Conservation (phyloP, 2,113 vertebrate species). For the Corvus cornix region DNA sequence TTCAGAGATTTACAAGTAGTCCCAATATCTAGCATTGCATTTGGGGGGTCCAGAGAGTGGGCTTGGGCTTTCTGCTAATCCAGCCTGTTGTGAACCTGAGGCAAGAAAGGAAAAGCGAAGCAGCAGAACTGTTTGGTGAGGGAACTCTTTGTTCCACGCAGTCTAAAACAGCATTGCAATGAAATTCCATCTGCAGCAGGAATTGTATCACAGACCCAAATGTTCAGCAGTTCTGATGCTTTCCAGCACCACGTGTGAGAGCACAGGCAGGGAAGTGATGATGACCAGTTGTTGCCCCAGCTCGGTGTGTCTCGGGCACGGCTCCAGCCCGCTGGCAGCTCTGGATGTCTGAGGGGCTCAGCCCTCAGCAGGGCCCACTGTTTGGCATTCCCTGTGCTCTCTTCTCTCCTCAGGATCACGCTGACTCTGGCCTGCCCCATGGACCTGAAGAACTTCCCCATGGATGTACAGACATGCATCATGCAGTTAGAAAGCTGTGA, state of each 20-base stretch:
- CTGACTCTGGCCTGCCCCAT: constrained; percentile 96
- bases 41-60: neutral
- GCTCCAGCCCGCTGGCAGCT: neutral
- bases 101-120: neutral
- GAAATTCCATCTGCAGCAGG: neutral
- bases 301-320: neutral
- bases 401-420: constrained; percentile 85
- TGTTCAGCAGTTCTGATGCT: neutral
- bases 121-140: neutral
- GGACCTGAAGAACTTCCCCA: constrained; percentile 99
- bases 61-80: neutral
- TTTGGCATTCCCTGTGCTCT: neutral
- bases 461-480: constrained; percentile 98
- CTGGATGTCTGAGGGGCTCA: neutral
- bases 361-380: neutral
- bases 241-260: neutral
- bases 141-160: neutral
- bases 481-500: constrained; percentile 99
- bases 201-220: neutral
- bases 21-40: neutral
- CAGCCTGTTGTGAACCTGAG: neutral
- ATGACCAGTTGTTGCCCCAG: neutral
- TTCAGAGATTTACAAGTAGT: neutral
- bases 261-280: neutral
- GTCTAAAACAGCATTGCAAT: neutral